phyloP scores from a whole-genome alignment of 2,113 vertebrate genomes.

The Alligator mississippiensis region DNA sequence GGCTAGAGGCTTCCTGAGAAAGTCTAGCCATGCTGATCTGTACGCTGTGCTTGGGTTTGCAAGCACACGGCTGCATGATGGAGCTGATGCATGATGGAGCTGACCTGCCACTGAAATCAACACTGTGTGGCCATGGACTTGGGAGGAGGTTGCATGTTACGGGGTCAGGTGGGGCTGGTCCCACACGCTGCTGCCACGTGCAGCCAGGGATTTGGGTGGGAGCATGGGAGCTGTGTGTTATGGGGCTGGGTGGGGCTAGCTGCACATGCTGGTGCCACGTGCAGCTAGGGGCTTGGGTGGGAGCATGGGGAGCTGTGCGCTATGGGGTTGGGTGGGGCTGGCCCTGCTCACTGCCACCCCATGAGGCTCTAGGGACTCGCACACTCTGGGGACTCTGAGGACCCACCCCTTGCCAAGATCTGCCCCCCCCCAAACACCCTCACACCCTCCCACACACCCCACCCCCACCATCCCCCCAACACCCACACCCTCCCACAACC shows the following conservation, averaged over 20 bases:
- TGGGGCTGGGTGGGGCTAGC: too few species aligned
- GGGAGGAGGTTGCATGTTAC: too few species aligned
- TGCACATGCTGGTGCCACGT: too few species aligned
- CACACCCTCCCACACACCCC: neutral
- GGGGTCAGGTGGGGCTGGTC: too few species aligned
- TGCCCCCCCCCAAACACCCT: neutral
- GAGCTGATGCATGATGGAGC: neutral
- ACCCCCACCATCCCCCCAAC: neutral
- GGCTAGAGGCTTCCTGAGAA: neutral
- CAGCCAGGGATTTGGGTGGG: too few species aligned
- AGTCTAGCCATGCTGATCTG: neutral
- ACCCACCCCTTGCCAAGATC: neutral
- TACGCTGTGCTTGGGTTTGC: neutral
- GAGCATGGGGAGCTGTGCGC: neutral
- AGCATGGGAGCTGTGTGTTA: too few species aligned
- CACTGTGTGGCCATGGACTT: too few species aligned
- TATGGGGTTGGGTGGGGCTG: fast-evolving
- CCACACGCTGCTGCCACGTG: too few species aligned
- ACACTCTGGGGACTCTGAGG: neutral
- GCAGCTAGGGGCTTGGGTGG: neutral
- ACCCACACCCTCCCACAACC: too few species aligned
- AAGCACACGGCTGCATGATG: neutral
- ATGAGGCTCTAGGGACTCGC: too few species aligned
- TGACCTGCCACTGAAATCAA: neutral
- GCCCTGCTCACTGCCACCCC: neutral